These are phyloP conservation scores for Coryphaenoides rupestris DNA, from an alignment of 2,113 vertebrate species.

Conservation along the genomic window DNA sequence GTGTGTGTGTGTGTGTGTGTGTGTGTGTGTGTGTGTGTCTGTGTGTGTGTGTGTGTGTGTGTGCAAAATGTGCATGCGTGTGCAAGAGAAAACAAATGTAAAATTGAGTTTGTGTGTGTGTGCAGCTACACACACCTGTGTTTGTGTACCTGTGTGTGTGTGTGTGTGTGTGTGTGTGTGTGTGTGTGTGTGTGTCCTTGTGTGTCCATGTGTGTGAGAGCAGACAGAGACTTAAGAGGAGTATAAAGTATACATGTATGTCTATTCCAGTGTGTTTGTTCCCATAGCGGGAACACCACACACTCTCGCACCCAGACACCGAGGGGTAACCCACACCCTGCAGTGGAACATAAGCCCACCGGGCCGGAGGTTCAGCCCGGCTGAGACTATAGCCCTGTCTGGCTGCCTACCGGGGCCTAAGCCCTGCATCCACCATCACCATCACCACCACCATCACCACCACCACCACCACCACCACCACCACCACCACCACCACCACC, in stretches of 20 bases:
- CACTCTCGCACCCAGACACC: slow-evolving; percentile 42
- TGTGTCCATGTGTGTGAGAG: too few relatives aligned
- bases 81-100: too few relatives aligned
- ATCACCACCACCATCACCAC: slow-evolving; percentile 4
- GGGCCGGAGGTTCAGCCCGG: slow-evolving; percentile 29
- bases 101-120: too few relatives aligned
- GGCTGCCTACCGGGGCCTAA: slow-evolving; percentile 32
- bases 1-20: too few relatives aligned
- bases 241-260: too few relatives aligned
- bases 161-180: too few relatives aligned
- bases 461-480: too few relatives aligned
- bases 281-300: slow-evolving; percentile 48
- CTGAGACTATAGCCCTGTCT: slow-evolving; percentile 44
- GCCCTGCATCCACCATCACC: slow-evolving; percentile 53
- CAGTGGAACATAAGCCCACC: slow-evolving; percentile 42
- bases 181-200: too few relatives aligned
- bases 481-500: too few relatives aligned
- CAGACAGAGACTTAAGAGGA: too few relatives aligned
- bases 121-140: too few relatives aligned
- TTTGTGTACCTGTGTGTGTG: too few relatives aligned
- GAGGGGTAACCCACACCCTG: slow-evolving; percentile 60
- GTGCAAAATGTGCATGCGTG: not conserved
- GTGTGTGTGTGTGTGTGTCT: slow-evolving; percentile 2
- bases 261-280: slow-evolving; percentile 24
- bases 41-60: not conserved